Base-by-base conservation (phyloP, 2,888 invertebrate species). In the Coelogynopora nodosa region DNA sequence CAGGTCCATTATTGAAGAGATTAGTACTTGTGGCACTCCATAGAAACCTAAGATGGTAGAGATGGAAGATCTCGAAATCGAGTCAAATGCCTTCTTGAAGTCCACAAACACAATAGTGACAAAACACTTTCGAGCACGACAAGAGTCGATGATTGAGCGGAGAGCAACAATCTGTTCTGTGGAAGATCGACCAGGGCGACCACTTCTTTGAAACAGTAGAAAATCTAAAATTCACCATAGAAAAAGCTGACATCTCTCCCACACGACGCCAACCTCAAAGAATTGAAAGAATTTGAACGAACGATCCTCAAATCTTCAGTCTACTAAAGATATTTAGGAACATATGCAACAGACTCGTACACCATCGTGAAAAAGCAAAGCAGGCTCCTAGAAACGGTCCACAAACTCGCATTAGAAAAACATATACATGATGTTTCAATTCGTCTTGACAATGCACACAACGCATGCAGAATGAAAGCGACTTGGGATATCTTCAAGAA, bases 361-460 rank as follows among this genome's bases (percentile, higher is more conserved):
- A 13, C 49, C 10, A 74, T 74, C 5, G 74, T 74, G 18, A 23
- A 5, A 26, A 74, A 74, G 74, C 74, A 74, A 74, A 23, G 74
- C 27, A 74, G 5, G 74, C 74, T 74, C 23, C 18, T 74, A 74
- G 74, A 74, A 74, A 13, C 23, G 18, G 27, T 26, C 74, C 74
- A 74, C 74, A 74, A 74, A 74, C 74, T 74, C 74, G 74, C 74
- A 74, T 10, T 74, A 74, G 49, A 74, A 74, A 74, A 74, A 74
- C 74, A 74, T 74, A 74, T 74, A 74, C 74, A 74, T 13, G 74
- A 74, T 74, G 74, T 74, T 23, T 74, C 23, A 74, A 74, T 5
- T 74, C 74, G 74, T 74, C 27, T 74, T 74, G 74, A 74, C 74
- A 74, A 74, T 74, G 74, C 74, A 74, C 74, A 74, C 74, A 74